Conservation (phyloP, 2,797 vertebrate genomes). For the Cirrhinus molitorella region DNA sequence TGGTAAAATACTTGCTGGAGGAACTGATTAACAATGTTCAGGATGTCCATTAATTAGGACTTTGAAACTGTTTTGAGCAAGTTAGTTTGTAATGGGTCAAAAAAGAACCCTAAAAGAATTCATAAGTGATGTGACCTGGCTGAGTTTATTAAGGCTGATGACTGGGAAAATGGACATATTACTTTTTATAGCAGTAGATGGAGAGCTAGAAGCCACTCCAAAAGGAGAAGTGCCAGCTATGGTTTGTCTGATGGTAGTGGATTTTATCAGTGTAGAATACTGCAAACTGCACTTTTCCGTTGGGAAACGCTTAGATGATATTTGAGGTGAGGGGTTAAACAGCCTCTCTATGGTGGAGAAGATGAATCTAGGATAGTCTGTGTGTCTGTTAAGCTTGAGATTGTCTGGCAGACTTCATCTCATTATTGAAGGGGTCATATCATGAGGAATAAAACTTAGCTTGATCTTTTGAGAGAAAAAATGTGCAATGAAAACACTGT, state of each 20-base stretch:
- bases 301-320: slow-evolving; percentile 12
- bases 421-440: slow-evolving; percentile 36
- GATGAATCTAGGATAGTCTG: slow-evolving; percentile 13
- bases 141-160: slow-evolving; percentile 13
- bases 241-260: not conserved
- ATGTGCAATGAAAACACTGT: not conserved
- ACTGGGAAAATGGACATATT: not conserved
- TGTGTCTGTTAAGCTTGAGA: slow-evolving; percentile 16
- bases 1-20: not conserved
- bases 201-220: not conserved
- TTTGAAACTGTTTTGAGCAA: slow-evolving; percentile 10
- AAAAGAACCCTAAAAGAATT: not conserved
- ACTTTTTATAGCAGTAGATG: not conserved
- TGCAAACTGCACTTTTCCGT: slow-evolving; percentile 14
- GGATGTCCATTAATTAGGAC: slow-evolving; percentile 33
- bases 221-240: not conserved
- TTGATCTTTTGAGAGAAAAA: slow-evolving; percentile 25
- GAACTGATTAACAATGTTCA: slow-evolving; percentile 23
- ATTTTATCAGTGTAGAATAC: not conserved
- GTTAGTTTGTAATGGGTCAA: not conserved
- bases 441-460: not conserved
- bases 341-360: not conserved
- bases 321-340: slow-evolving; percentile 37
- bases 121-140: slow-evolving; percentile 2
- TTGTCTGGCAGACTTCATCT: slow-evolving; percentile 16